Conservation (phyloP, 1,140 invertebrate species). For the Drosophila burlai region DNA sequence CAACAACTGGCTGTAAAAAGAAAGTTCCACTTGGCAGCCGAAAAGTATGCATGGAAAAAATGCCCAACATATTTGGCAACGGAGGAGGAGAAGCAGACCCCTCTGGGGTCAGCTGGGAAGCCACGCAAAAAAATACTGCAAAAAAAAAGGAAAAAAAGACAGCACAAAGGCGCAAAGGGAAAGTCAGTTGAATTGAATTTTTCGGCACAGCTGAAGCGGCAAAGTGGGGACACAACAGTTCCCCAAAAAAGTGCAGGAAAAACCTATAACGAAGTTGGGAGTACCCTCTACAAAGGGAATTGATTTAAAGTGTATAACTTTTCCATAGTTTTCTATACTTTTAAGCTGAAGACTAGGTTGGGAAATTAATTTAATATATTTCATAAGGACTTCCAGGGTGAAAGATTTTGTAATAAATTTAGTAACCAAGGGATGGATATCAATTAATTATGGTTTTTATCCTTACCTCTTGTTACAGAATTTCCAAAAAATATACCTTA, state of each 20-base stretch:
- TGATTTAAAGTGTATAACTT: not conserved
- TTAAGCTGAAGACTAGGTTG: accelerated
- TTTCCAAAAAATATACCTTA: too few species aligned
- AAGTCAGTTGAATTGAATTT: conserved; percentile 77
- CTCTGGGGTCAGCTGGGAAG: conserved; percentile 37
- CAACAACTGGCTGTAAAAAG: conserved; percentile 37
- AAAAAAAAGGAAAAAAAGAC: conserved; percentile 36
- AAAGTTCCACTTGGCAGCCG: conserved; percentile 63
- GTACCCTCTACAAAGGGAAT: conserved; percentile 22
- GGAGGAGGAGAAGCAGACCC: conserved; percentile 14
- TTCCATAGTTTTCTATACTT: too few species aligned
- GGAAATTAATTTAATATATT: not conserved
- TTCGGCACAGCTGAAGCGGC: conserved; percentile 68
- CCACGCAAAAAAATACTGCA: conserved; percentile 11
- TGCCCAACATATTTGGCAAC: conserved; percentile 74
- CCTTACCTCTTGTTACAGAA: too few species aligned
- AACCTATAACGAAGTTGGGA: not conserved
- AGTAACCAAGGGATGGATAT: too few species aligned
- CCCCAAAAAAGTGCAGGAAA: conserved; percentile 6
- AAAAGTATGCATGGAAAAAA: conserved; percentile 80
- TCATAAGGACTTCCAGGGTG: not conserved
- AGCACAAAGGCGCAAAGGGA: conserved; percentile 68
- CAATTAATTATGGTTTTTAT: too few species aligned
- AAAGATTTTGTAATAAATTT: not conserved
- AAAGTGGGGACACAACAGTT: conserved; percentile 61